These are phyloP conservation scores for Echinometra lucunter DNA, from an alignment of 53 echinoderm and acorn worm genomes.

Conservation along the genomic window DNA sequence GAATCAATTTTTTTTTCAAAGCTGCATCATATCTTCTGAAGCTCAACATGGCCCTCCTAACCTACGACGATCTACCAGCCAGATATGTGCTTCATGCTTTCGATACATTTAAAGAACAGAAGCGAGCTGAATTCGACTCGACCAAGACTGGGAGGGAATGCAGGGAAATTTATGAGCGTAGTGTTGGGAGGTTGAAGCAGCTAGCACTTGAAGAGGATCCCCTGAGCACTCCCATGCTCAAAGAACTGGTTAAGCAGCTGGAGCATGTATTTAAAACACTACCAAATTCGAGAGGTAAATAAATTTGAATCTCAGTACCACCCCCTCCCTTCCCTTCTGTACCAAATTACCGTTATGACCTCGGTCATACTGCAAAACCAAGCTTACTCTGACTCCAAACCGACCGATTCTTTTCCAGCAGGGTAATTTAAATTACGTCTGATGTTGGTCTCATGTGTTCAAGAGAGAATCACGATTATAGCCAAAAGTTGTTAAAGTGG, in stretches of 20 bases:
- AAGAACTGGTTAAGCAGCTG: conserved; percentile 56
- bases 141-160: neutral
- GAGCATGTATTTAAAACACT: conserved; percentile 47
- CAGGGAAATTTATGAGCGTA: conserved; percentile 31
- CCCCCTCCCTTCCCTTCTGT: no score
- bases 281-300: conserved; percentile 73
- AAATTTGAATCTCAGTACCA: neutral
- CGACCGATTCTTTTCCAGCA: no score
- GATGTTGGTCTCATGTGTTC: no score
- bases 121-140: neutral
- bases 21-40: conserved; percentile 69
- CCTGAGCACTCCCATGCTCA: conserved; percentile 72
- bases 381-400: no score
- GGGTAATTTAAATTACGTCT: no score
- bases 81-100: conserved; percentile 69
- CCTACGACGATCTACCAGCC: conserved; percentile 82
- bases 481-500: no score
- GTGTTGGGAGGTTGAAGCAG: conserved; percentile 41
- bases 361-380: no score
- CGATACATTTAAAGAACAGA: conserved; percentile 62
- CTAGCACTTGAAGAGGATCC: conserved; percentile 28
- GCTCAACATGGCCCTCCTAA: conserved; percentile 78
- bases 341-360: no score
- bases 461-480: no score
- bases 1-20: neutral